Evolutionary conservation across 1,140 invertebrate genomes (phyloP).

Genomic region (Stegodyphus mimosarum): DNA sequence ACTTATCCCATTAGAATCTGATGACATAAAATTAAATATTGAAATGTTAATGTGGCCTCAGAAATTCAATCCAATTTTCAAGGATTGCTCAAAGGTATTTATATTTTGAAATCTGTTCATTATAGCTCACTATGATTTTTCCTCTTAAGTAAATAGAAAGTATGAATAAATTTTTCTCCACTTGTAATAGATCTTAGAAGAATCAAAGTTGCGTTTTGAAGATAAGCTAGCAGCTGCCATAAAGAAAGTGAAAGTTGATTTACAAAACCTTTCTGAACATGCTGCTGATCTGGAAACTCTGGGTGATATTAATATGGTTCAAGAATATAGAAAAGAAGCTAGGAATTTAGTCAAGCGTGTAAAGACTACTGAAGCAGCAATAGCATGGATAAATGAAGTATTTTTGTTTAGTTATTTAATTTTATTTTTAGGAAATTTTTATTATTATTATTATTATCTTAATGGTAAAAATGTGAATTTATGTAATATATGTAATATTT

Average conservation of each 20-base stretch:
- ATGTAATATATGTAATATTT: too few species aligned
- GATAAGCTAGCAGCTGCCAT: constrained; percentile 36
- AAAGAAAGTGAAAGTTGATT: constrained; percentile 33
- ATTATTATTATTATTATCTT: neutral
- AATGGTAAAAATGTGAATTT: too few species aligned
- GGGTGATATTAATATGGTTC: constrained; percentile 26
- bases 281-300: constrained; percentile 18
- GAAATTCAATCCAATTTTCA: constrained; percentile 23
- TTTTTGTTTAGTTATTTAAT: neutral
- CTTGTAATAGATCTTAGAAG: constrained; percentile 25
- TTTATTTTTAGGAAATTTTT: neutral
- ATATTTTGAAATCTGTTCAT: too few species aligned
- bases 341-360: constrained; percentile 12
- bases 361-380: constrained; percentile 22
- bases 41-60: constrained; percentile 27
- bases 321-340: constrained; percentile 46
- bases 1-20: constrained; percentile 17
- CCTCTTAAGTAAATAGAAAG: neutral
- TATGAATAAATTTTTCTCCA: neutral
- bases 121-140: too few species aligned
- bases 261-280: constrained; percentile 34
- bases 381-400: constrained; percentile 55
- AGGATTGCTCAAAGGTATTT: constrained; percentile 2
- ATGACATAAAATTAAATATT: constrained; percentile 9
- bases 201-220: constrained; percentile 42